phyloP scores from a whole-genome alignment of 2,888 invertebrate genomes.

The Tiphia femorata region DNA sequence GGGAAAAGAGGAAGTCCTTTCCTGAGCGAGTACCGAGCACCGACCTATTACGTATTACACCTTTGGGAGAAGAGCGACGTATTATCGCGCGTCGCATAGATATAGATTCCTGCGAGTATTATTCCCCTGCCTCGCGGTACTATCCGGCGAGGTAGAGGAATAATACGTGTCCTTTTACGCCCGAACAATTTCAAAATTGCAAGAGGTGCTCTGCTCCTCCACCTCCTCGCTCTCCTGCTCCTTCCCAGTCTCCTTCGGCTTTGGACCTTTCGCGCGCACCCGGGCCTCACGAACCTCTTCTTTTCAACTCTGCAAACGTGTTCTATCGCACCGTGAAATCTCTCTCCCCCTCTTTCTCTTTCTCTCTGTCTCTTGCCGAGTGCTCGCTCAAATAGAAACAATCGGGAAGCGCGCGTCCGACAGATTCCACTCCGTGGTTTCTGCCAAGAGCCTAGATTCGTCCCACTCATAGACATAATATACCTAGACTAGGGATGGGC shows the following conservation, averaged over 20 bases:
- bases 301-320: no score
- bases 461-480: no score
- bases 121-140: slow-evolving; percentile 5
- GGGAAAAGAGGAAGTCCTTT: slow-evolving; percentile 1
- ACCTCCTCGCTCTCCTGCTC: not conserved
- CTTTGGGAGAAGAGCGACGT: slow-evolving; percentile 15
- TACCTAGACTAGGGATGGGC: no score
- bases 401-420: no score
- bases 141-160: not conserved
- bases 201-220: not conserved
- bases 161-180: slow-evolving; percentile 17
- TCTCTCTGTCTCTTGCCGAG: no score
- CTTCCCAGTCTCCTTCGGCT: not conserved
- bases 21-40: not conserved
- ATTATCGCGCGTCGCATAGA: slow-evolving; percentile 21
- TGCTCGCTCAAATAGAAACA: no score
- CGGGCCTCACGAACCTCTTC: no score
- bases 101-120: slow-evolving; percentile 16
- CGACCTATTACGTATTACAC: slow-evolving; percentile 11
- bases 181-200: slow-evolving; percentile 23
- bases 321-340: no score
- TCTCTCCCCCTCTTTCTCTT: no score
- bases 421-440: no score
- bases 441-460: no score
- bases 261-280: no score